phyloP scores from a whole-genome alignment of 2,888 invertebrate genomes.

The Auanema freiburgensis region DNA sequence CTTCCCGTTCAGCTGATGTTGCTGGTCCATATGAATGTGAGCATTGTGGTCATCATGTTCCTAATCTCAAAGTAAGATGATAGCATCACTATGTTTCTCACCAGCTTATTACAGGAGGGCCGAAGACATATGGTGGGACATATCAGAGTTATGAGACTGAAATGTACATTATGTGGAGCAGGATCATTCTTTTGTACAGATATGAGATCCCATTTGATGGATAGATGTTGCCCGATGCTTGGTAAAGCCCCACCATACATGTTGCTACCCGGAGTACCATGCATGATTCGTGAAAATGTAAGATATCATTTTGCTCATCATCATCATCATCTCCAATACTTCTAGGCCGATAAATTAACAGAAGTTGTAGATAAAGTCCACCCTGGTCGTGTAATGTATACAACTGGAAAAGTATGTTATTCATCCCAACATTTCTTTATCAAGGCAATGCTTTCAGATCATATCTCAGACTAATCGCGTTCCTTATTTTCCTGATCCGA shows the following conservation, averaged over 20 bases:
- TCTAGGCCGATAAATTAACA: conserved; percentile 36
- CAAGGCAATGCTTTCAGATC: conserved; percentile 40
- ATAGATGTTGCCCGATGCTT: conserved; percentile 9
- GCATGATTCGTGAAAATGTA: conserved; percentile 12
- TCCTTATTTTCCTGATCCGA: conserved; percentile 41
- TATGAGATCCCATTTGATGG: conserved; percentile 17
- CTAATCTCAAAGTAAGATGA: conserved; percentile 7
- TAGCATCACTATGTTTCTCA: no score
- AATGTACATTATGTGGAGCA: conserved; percentile 36
- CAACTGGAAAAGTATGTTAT: conserved; percentile 35
- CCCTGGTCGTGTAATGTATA: conserved; percentile 36
- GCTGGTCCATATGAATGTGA: conserved; percentile 10
- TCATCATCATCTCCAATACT: neutral
- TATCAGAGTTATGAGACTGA: conserved; percentile 39
- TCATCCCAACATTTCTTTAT: conserved; percentile 2
- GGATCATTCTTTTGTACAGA: conserved; percentile 20
- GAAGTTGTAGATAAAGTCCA: conserved; percentile 29
- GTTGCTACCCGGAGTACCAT: conserved; percentile 3
- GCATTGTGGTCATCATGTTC: neutral
- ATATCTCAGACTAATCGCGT: conserved; percentile 29
- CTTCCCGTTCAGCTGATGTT: neutral
- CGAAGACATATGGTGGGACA: conserved; percentile 46
- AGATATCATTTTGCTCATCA: neutral
- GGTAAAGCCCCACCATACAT: neutral
- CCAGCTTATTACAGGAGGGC: conserved; percentile 10